Evolutionary conservation across 2,888 invertebrate genomes (phyloP), one percentile per base, ranked within the genome.

Genomic region (Marronus borbonicus): DNA sequence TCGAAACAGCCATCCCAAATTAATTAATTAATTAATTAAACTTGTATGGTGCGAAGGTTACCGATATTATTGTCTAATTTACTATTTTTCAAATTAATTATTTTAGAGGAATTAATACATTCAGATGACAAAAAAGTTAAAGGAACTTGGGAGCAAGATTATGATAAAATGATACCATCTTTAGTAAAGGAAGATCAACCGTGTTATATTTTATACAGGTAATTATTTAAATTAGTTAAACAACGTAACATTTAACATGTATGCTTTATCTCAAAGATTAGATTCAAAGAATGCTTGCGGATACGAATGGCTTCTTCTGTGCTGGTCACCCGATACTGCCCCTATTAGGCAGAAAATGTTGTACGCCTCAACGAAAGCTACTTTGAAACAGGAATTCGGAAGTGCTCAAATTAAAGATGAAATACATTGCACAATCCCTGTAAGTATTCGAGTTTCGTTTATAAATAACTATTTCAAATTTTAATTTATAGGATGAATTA

Each of bases 281-380:
- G 97, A 97, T 86, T 90, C 92, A 28, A 94, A 93, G 85, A 94
- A 94, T 81, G 92, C 95, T 12, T 90, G 94, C 7, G 97, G 97
- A 0, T 94, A 96, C 88, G 95, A 97, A 84, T 99, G 99, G 98
- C 88, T 99, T 8, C 91, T 97, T 76, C 93, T 98, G 76, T 96
- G 96, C 84, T 99, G 98, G 97, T 96, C 95, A 0, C 99, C 99
- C 0, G 99, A 99, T 86, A 92, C 92, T 77, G 96, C 98, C 0
- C 93, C 95, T 0, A 94, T 98, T 3, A 91, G 98, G 78, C 94
- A 97, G 85, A 99, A 99, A 89, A 99, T 99, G 99, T 90, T 99
- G 76, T 98, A 98, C 85, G 99, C 99, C 0, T 98, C 98, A 0
- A 99, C 98, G 0, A 97, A 98, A 89, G 97, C 99, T 0, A 99